A percentile compares a stretch with the other conserved stretches of the same genome.
phyloP scores from a whole-genome alignment of 2,888 invertebrate genomes.

The Drosophila recens region DNA sequence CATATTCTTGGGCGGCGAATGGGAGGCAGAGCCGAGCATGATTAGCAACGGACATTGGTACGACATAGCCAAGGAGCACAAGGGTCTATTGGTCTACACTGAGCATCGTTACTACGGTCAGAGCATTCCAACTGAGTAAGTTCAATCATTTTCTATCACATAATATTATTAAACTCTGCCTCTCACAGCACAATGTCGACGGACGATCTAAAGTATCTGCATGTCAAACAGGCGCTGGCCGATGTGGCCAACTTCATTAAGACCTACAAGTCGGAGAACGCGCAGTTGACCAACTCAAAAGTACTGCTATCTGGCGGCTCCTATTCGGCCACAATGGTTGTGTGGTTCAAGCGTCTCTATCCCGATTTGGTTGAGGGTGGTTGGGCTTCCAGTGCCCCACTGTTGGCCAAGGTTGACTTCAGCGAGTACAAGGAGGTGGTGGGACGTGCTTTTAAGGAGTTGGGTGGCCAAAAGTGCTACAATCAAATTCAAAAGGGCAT shows the following conservation, averaged over 20 bases:
- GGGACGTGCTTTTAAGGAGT: slow-evolving; percentile 72
- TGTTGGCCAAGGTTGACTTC: slow-evolving; percentile 88
- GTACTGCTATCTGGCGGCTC: slow-evolving; percentile 88
- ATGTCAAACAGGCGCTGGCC: slow-evolving; percentile 88
- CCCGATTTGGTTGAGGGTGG: slow-evolving; percentile 88
- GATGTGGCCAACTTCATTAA: slow-evolving; percentile 88
- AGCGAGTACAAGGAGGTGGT: slow-evolving; percentile 85
- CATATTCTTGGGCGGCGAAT: slow-evolving; percentile 90
- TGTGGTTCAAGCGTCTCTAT: slow-evolving; percentile 89
- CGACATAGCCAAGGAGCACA: slow-evolving; percentile 87
- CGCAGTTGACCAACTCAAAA: slow-evolving; percentile 83
- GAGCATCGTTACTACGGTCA: slow-evolving; percentile 94
- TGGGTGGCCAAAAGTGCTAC: slow-evolving; percentile 83
- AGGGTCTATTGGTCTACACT: slow-evolving; percentile 89
- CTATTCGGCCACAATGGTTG: slow-evolving; percentile 89
- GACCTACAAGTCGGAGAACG: slow-evolving; percentile 82
- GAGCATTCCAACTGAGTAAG: slow-evolving; percentile 90
- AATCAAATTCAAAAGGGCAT: slow-evolving; percentile 82
- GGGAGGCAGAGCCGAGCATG: slow-evolving; percentile 87
- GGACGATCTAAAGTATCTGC: slow-evolving; percentile 87
- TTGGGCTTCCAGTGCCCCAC: slow-evolving; percentile 89
- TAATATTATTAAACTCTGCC: not conserved
- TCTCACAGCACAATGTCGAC: slow-evolving; percentile 86
- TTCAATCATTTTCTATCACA: not conserved
- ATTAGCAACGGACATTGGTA: slow-evolving; percentile 87